Evolutionary conservation across 1,140 invertebrate species (phyloP), one percentile per base, ranked within the genome.

Genomic region (Ceratosolen solmsi): DNA sequence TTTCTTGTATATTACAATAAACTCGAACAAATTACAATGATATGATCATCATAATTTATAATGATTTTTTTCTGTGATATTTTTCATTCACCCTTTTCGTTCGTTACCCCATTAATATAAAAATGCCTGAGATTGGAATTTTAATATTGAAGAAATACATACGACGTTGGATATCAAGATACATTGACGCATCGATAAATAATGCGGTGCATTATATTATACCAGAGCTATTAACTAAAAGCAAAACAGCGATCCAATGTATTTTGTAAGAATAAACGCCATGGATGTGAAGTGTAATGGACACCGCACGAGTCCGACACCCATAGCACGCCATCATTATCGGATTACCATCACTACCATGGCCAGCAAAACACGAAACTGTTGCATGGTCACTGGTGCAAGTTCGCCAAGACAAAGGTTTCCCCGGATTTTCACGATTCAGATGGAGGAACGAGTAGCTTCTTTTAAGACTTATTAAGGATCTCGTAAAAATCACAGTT

Each of bases 1-100:
- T 81, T 75, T 27, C 79, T 81, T 38, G 79, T 49, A n/a, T n/a
- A 68, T 68, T 74, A 33, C 49, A 74, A 74, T 74, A 20, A 38
- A 63, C 8, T 20, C 27, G 13, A 17, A 58, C 58, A 81, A 68
- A 56, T 80, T 79, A 17, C 51, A 60, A 73, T 56, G 38, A 51
- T 63, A 38, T 58, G 11, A 72, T 60, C 54, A 60, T 13, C 15
- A 72, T 58, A n/a, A 51, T 77, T 27, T 17, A 49, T 15, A 17
- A 30, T 13, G 5, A n/a, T n/a, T n/a, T n/a, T n/a, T n/a, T n/a
- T n/a, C n/a, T n/a, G n/a, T n/a, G n/a, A n/a, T n/a, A n/a, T n/a
- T n/a, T n/a, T n/a, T n/a, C n/a, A n/a, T n/a, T n/a, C n/a, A n/a
- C n/a, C n/a, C n/a, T n/a, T n/a, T n/a, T n/a, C n/a, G n/a, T n/a